Evolutionary conservation across 37 sponge, comb jelly and placozoan species (phyloP), one percentile per base, ranked within the genome.

Genomic region (Corticium candelabrum): DNA sequence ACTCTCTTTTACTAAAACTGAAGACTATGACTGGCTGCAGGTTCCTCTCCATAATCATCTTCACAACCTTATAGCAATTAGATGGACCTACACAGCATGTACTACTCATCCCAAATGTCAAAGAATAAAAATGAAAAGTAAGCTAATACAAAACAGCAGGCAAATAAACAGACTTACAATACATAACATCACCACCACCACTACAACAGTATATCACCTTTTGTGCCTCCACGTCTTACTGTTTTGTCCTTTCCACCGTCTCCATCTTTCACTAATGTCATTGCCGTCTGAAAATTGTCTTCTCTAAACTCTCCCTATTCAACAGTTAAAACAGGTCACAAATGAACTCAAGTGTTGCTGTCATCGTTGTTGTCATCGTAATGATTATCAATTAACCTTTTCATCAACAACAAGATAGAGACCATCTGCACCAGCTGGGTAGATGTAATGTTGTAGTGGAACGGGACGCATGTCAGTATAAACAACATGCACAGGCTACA

Each of bases 381-480:
- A 57, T 34, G 40, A 1, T 15, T 30, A 78, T 76, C 3, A 34
- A 75, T 29, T 2, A 36, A 94, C 95, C 86, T 84, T 94, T 68
- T 97, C 99, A 82, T 97, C 92, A 37, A 91, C 88, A 1, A 98
- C 87, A 35, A 98, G 95, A 77, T 95, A 94, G 41, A 98, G 83
- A 3, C 99, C 99, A 71, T 98, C 96, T 41, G 90, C 95, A 37
- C 93, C 95, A 2, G 82, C 85, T 32, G 99, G 99, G 74, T 89
- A 98, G 32, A 98, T 80, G 80, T 97, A 97, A 83, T 97, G 99
- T 62, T 97, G 99, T 2, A 97, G 90, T 2, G 99, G 99, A 0
- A 86, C 87, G 11, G 99, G 99, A 67, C 99, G 80, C 67, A 86
- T 86, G 74, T 97, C 99, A 3, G 99, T 97, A 85, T 97, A 97